Conservation (phyloP, 2,888 invertebrate species). For the Chironomus tentans region DNA sequence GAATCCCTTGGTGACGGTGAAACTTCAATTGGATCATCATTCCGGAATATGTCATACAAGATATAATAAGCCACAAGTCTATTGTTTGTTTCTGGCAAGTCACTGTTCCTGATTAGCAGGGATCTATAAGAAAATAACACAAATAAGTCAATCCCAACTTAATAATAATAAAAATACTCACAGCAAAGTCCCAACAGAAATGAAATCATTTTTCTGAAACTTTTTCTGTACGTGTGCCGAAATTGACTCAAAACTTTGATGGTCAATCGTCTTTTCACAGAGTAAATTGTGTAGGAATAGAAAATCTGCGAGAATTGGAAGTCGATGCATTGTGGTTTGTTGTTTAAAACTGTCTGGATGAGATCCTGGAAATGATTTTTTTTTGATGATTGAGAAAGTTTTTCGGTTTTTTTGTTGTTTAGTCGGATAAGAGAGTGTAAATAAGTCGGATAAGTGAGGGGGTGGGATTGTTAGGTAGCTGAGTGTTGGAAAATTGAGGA, state of each 20-base stretch:
- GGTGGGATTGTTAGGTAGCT: too few relatives aligned
- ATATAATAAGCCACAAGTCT: slow-evolving; percentile 58
- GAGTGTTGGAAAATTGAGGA: too few relatives aligned
- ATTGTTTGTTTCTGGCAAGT: slow-evolving; percentile 57
- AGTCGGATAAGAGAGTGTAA: too few relatives aligned
- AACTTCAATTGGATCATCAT: slow-evolving; percentile 48
- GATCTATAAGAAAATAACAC: too few relatives aligned
- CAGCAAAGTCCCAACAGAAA: slow-evolving; percentile 51
- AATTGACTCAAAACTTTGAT: slow-evolving; percentile 65
- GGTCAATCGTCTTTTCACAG: slow-evolving; percentile 62
- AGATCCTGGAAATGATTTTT: too few relatives aligned
- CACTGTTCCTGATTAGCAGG: slow-evolving; percentile 57
- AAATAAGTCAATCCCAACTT: too few relatives aligned
- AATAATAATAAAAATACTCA: slow-evolving; percentile 32
- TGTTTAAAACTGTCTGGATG: too few relatives aligned
- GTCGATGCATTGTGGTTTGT: background rate
- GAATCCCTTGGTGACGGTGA: slow-evolving; percentile 40
- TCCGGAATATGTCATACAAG: slow-evolving; percentile 60
- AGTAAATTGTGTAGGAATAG: slow-evolving; percentile 48
- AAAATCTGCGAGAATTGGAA: slow-evolving; percentile 22
- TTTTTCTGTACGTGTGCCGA: slow-evolving; percentile 67
- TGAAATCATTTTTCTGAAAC: slow-evolving; percentile 64
- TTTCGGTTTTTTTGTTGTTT: too few relatives aligned
- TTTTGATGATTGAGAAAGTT: too few relatives aligned
- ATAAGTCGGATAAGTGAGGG: too few relatives aligned